Conservation (phyloP, 2,888 invertebrate species). For the Thysanoteuthis rhombus region DNA sequence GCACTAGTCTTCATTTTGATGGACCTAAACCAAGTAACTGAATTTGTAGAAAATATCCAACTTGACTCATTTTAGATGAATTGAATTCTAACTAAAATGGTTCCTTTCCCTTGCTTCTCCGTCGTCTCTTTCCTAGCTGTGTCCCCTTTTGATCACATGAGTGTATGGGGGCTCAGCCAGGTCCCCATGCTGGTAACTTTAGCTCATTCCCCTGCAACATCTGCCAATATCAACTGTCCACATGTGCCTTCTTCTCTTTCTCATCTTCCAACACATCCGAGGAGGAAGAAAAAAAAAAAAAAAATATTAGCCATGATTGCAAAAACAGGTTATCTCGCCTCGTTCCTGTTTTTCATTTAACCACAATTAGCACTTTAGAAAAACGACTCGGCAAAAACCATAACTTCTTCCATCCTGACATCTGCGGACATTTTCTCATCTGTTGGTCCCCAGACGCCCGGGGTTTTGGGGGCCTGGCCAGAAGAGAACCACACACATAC, state of each 20-base stretch:
- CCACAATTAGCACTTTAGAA: neutral
- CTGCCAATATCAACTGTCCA: neutral
- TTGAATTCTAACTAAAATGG: neutral
- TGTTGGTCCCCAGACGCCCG: too few relatives aligned
- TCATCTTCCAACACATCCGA: neutral
- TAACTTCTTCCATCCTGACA: neutral
- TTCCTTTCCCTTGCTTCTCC: neutral
- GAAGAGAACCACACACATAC: too few relatives aligned
- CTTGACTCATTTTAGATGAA: too few relatives aligned
- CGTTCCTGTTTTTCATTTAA: neutral
- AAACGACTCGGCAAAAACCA: neutral
- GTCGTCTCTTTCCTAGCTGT: neutral
- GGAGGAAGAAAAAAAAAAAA: too few relatives aligned
- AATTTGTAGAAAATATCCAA: too few relatives aligned
- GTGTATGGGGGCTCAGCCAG: neutral
- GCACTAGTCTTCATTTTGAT: too few relatives aligned
- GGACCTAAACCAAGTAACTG: too few relatives aligned
- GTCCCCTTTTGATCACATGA: neutral
- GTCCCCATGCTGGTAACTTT: neutral
- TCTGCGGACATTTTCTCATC: neutral
- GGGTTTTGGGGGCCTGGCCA: too few relatives aligned
- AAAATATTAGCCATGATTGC: constrained; percentile 12
- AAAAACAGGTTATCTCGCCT: constrained; percentile 17
- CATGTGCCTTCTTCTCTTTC: neutral
- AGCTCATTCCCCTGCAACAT: neutral